Evolutionary conservation across 2,888 invertebrate genomes (phyloP).

Genomic region (Heterodera filipjevi): DNA sequence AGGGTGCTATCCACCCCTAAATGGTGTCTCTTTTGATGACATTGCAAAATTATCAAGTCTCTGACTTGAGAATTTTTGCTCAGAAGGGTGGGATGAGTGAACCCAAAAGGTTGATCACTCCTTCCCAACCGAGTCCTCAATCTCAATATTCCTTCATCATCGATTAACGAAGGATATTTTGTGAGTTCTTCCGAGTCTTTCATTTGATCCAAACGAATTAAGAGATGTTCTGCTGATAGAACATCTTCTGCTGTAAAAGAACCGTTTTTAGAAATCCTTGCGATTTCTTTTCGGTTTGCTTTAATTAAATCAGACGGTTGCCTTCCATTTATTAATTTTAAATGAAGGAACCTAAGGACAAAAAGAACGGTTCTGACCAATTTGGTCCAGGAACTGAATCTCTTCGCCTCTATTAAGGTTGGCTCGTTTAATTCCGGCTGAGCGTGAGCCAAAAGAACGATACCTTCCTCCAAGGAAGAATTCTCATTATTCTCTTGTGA

Average conservation of each 20-base stretch:
- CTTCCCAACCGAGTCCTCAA: neutral
- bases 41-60: neutral
- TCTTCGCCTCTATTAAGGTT: neutral
- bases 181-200: too few species aligned
- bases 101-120: neutral
- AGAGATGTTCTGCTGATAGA: neutral
- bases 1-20: constrained; percentile 23
- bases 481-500: too few species aligned
- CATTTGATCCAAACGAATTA: neutral
- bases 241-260: neutral
- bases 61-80: neutral
- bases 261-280: neutral
- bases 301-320: neutral
- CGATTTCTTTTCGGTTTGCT: neutral
- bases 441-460: too few species aligned
- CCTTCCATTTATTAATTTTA: neutral
- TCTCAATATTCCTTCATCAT: neutral
- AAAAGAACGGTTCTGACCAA: neutral
- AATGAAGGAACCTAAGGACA: neutral
- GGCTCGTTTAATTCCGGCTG: neutral
- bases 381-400: neutral
- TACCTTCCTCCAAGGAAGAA: neutral
- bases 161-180: neutral
- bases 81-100: neutral
- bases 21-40: constrained; percentile 19